Conservation (phyloP, 2,888 invertebrate species). For the Platynereis dumerilii region DNA sequence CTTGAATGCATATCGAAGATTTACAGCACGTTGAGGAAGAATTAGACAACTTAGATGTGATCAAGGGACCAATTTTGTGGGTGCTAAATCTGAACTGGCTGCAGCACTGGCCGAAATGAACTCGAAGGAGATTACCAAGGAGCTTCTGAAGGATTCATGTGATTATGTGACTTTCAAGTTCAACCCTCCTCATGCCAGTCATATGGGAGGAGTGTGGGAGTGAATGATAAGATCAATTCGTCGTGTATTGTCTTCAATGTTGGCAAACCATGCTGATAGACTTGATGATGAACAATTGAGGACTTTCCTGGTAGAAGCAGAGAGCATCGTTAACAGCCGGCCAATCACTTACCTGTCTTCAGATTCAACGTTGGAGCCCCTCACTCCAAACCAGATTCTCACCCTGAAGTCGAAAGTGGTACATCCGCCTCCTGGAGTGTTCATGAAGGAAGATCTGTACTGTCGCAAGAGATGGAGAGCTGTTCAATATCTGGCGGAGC, state of each 20-base stretch:
- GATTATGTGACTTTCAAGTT: too few relatives aligned
- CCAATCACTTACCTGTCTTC: conserved; percentile 32
- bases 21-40: conserved; percentile 3
- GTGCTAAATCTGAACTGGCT: conserved; percentile 20
- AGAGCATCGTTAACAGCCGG: conserved; percentile 33
- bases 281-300: conserved; percentile 31
- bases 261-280: conserved; percentile 20
- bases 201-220: conserved; percentile 46
- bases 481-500: conserved; percentile 24
- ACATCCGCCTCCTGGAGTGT: conserved; percentile 16
- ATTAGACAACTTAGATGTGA: conserved; percentile 12
- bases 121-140: conserved; percentile 2
- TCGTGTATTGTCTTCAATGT: conserved; percentile 30
- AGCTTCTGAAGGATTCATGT: conserved; percentile 12
- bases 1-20: conserved; percentile 7
- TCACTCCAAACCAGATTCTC: conserved; percentile 24
- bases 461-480: conserved; percentile 15
- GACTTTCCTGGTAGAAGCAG: conserved; percentile 35
- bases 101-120: conserved; percentile 14
- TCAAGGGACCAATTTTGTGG: conserved; percentile 25
- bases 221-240: conserved; percentile 40
- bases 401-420: conserved; percentile 21
- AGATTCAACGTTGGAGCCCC: conserved; percentile 17
- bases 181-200: conserved; percentile 41
- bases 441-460: conserved; percentile 23